Percentiles rank a stretch among this genome's conserved stretches.
Conservation (phyloP, 2,888 invertebrate genomes). For the Drosophila ustulata region DNA sequence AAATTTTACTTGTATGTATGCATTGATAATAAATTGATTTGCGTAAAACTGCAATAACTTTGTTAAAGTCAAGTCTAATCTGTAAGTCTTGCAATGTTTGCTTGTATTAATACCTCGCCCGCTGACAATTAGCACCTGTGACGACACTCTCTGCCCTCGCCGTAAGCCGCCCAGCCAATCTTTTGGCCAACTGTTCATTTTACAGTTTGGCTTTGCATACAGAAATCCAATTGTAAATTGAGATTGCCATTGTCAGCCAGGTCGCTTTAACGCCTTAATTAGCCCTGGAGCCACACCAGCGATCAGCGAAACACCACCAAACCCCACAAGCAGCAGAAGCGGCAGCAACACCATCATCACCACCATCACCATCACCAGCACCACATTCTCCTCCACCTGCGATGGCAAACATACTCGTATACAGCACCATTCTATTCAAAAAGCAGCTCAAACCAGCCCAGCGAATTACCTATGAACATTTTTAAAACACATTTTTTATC, state of each 20-base stretch:
- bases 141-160: not conserved
- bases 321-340: conserved; percentile 3
- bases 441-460: conserved; percentile 21
- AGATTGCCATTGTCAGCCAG: conserved; percentile 24
- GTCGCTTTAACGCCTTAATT: conserved; percentile 65
- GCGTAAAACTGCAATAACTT: too few species aligned
- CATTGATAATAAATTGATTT: too few species aligned
- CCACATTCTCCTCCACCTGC: conserved; percentile 10
- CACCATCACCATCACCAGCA: conserved; percentile 9
- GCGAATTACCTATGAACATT: conserved; percentile 40
- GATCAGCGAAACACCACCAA: conserved; percentile 47
- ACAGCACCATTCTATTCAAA: conserved; percentile 11
- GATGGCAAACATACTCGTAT: conserved; percentile 18
- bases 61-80: not conserved
- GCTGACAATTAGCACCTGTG: conserved; percentile 10
- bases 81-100: not conserved
- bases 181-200: conserved; percentile 59
- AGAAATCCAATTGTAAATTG: conserved; percentile 23
- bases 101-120: not conserved
- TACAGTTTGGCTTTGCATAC: conserved; percentile 20
- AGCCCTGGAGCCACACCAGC: conserved; percentile 36
- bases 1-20: too few species aligned
- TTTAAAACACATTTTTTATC: conserved; percentile 40
- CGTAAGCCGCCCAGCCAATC: conserved; percentile 26
- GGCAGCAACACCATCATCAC: not conserved